Evolutionary conservation across 2,797 vertebrate species (phyloP), one percentile per base, ranked within the genome.

Genomic region (Myotis daubentonii): DNA sequence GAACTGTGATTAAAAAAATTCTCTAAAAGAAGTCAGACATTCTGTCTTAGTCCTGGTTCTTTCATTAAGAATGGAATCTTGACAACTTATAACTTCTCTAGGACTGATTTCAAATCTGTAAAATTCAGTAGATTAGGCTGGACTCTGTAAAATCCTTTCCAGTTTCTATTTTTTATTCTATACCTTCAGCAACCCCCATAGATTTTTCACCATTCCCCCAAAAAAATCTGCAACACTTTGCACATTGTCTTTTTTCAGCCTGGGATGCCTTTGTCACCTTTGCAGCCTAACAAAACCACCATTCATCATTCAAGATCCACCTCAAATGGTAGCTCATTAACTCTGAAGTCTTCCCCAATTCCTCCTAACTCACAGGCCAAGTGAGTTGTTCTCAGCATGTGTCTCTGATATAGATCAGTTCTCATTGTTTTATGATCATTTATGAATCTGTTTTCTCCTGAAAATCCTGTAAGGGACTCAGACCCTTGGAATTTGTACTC

Each of bases 11-110:
- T 92, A 30, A 70, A 89, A 91, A 78, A 57, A 30, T 65, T 17
- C 68, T 91, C 72, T 53, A 41, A 89, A 94, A 70, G 30, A 81
- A 81, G 23, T 28, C 68, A 75, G 68, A 82, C 70, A 75, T n/a
- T 65, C 36, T 36, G 78, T 85, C 20, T 71, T 76, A 41, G 8
- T 92, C 28, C n/a, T 68, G 16, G 5, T 91, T 89, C 19, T 15
- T 13, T 62, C 8, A 0, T 49, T 79, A 57, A 65, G n/a, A 62
- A 33, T 22, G n/a, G 51, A 38, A 49, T 76, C 60, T 87, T 72
- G 28, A 33, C 28, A 25, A n/a, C 16, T 41, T 80, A 0, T 70
- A 81, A 89, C 16, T 87, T 87, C 49, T 76, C 41, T 70, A 82
- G 44, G 22, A 87, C 65, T 85, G 30, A 90, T 87, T 79, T 92